Evolutionary conservation across 2,888 invertebrate species (phyloP).

Genomic region (Odontomyia ornata): DNA sequence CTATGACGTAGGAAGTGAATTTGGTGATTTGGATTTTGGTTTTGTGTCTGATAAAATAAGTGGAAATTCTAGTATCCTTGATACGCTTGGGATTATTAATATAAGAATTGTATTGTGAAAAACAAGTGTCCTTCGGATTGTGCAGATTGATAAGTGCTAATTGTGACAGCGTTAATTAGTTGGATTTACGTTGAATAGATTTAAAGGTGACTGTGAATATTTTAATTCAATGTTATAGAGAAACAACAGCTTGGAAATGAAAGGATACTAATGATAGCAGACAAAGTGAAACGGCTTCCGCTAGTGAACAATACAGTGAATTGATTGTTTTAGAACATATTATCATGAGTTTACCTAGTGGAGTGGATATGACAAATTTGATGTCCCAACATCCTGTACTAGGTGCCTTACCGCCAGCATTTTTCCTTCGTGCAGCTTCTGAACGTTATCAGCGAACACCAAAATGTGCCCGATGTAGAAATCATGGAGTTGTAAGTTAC

Average conservation of each 20-base stretch:
- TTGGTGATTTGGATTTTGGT: conserved; percentile 1
- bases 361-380: conserved; percentile 85
- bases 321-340: neutral
- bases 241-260: too few relatives aligned
- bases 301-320: too few relatives aligned
- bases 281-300: too few relatives aligned
- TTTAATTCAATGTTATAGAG: too few relatives aligned
- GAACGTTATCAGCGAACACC: conserved; percentile 96
- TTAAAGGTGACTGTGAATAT: neutral
- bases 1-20: conserved; percentile 56
- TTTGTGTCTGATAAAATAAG: neutral
- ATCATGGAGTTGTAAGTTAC: conserved; percentile 93
- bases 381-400: conserved; percentile 87
- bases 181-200: neutral
- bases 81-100: neutral
- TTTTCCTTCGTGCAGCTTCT: conserved; percentile 86
- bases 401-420: conserved; percentile 84
- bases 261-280: too few relatives aligned
- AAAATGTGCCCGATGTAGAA: conserved; percentile 95
- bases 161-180: neutral
- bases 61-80: neutral
- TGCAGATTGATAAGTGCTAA: neutral
- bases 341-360: conserved; percentile 82
- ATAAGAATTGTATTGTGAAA: neutral
- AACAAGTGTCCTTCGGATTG: conserved; percentile 9